phyloP scores from a whole-genome alignment of 2,797 vertebrate species.

The Denticeps clupeoides region DNA sequence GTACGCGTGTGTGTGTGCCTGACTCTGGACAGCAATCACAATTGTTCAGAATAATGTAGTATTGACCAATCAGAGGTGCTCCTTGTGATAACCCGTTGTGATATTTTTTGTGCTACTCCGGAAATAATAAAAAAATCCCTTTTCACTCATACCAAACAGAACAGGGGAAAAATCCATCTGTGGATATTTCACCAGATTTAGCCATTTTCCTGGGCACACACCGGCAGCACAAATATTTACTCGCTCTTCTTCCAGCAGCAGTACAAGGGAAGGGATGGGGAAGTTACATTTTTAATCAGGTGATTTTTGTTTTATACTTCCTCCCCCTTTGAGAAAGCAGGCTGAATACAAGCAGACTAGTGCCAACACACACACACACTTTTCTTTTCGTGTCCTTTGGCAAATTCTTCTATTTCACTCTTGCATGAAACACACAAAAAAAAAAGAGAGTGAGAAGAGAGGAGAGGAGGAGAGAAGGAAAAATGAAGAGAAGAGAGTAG shows the following conservation, averaged over 20 bases:
- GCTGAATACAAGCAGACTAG: constrained; percentile 82
- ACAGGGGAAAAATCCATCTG: constrained; percentile 21
- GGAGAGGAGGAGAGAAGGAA: constrained; percentile 15
- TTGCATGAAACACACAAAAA: constrained; percentile 84
- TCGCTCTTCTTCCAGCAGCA: constrained; percentile 34
- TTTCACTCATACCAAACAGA: no score
- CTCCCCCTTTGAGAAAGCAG: constrained; percentile 83
- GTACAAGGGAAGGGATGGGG: constrained; percentile 17
- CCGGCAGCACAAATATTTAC: constrained; percentile 53
- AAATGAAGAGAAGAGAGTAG: constrained; percentile 19
- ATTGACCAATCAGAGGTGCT: no score
- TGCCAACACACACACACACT: constrained; percentile 77
- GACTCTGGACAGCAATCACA: no score
- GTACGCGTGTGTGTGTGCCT: not conserved
- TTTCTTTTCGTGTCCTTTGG: constrained; percentile 85
- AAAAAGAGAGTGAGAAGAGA: constrained; percentile 25
- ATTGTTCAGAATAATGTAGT: no score
- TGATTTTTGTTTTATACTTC: no score
- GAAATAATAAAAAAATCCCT: no score
- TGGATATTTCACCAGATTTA: constrained; percentile 44
- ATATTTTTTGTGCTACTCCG: no score
- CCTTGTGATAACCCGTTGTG: no score
- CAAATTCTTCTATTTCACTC: constrained; percentile 98
- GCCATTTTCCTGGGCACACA: constrained; percentile 34
- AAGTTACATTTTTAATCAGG: constrained; percentile 81